Percentiles rank a stretch among this genome's conserved stretches.
phyloP scores from a whole-genome alignment of 2,113 vertebrate genomes.

The Ceratotherium simum region DNA sequence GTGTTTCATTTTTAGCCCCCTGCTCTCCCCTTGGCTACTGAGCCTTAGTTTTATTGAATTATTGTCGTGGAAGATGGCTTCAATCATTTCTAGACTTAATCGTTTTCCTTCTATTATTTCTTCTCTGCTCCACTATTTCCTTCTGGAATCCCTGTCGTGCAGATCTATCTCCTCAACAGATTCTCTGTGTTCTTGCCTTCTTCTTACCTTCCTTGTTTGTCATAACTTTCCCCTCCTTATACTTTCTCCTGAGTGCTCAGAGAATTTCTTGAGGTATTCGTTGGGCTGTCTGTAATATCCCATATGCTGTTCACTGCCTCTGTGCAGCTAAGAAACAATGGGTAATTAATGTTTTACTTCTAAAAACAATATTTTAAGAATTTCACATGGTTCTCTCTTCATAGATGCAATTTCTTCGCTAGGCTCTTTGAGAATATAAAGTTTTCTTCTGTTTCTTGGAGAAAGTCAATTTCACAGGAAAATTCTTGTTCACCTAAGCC shows the following conservation, averaged over 20 bases:
- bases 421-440: background rate
- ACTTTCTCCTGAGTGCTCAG: background rate
- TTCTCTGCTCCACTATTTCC: background rate
- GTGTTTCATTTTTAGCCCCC: background rate
- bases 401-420: background rate
- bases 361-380: background rate
- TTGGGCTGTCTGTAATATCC: background rate
- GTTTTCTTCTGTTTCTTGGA: background rate
- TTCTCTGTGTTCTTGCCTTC: too few species aligned
- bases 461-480: background rate
- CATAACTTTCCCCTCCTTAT: background rate
- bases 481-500: background rate
- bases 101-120: background rate
- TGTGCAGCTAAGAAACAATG: background rate
- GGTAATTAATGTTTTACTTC: background rate
- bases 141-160: background rate
- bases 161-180: background rate
- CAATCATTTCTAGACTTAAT: accelerated
- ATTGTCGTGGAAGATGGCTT: background rate
- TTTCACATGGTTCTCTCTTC: background rate
- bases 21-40: background rate
- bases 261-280: background rate
- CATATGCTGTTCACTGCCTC: background rate
- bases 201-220: background rate
- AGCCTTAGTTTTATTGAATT: background rate